Percentiles rank a stretch among this genome's conserved stretches.
phyloP scores from a whole-genome alignment of 2,888 invertebrate species.

The Cantharis flavilabris region DNA sequence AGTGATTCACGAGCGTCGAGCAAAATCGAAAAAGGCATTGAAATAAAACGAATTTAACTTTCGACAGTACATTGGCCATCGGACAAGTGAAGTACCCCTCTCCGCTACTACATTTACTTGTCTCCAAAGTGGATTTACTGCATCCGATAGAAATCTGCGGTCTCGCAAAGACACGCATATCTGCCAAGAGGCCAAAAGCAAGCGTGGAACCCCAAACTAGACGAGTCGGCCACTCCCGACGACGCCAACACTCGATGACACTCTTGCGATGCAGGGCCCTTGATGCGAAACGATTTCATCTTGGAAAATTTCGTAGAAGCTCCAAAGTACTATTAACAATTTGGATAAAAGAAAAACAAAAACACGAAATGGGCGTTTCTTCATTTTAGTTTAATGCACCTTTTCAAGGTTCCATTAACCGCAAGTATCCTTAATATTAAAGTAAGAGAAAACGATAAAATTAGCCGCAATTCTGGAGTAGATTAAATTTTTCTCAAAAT shows the following conservation, averaged over 20 bases:
- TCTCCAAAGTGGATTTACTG: slow-evolving; percentile 47
- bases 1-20: slow-evolving; percentile 46
- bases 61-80: slow-evolving; percentile 33
- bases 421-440: slow-evolving; percentile 24
- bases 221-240: slow-evolving; percentile 32
- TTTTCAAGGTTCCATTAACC: slow-evolving; percentile 22
- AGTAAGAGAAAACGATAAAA: slow-evolving; percentile 13
- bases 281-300: slow-evolving; percentile 28
- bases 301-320: slow-evolving; percentile 18
- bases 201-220: slow-evolving; percentile 29
- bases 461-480: slow-evolving; percentile 17
- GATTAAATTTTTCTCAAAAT: slow-evolving; percentile 18
- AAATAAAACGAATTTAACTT: slow-evolving; percentile 34
- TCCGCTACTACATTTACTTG: slow-evolving; percentile 36
- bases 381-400: slow-evolving; percentile 24
- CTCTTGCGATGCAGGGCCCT: slow-evolving; percentile 27
- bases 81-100: slow-evolving; percentile 31
- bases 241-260: slow-evolving; percentile 37
- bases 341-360: slow-evolving; percentile 13
- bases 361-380: slow-evolving; percentile 21
- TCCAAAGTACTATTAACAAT: slow-evolving; percentile 3
- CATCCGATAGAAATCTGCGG: slow-evolving; percentile 53
- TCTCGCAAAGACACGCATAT: slow-evolving; percentile 36
- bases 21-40: slow-evolving; percentile 46
- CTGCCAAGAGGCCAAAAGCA: slow-evolving; percentile 25